These are phyloP conservation scores for Dysidea cf. avara DNA, from an alignment of 37 sponge, comb jelly and placozoan genomes.

Conservation along the genomic window DNA sequence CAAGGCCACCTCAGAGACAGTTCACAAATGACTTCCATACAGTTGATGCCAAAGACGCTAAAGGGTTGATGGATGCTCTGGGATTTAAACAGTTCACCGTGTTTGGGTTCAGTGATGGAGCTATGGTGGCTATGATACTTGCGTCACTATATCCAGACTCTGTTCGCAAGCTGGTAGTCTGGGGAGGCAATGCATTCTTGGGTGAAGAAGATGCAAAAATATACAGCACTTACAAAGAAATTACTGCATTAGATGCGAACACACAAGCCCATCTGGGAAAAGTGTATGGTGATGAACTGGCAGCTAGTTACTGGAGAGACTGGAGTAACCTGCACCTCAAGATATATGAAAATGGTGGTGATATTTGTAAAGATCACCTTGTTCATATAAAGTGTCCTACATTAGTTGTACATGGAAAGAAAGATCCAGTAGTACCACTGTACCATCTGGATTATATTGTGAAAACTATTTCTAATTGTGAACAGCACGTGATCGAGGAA, in stretches of 20 bases:
- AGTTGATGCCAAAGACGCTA: slow-evolving; percentile 53
- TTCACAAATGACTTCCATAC: no score
- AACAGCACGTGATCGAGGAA: slow-evolving; percentile 20
- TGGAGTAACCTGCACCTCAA: slow-evolving; percentile 43
- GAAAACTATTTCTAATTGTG: slow-evolving; percentile 16
- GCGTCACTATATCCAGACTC: slow-evolving; percentile 43
- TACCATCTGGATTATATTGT: slow-evolving; percentile 50
- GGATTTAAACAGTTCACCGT: slow-evolving; percentile 52
- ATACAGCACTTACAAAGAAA: slow-evolving; percentile 41
- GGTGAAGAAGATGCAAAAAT: slow-evolving; percentile 49
- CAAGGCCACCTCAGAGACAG: slow-evolving; percentile 40
- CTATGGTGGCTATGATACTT: slow-evolving; percentile 36
- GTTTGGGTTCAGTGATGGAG: slow-evolving; percentile 83
- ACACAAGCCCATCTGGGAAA: slow-evolving; percentile 24
- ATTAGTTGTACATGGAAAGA: slow-evolving; percentile 66
- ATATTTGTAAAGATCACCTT: slow-evolving; percentile 44
- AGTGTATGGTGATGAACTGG: slow-evolving; percentile 60
- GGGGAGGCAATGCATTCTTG: slow-evolving; percentile 68
- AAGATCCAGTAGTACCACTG: slow-evolving; percentile 45
- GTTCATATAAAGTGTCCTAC: slow-evolving; percentile 50
- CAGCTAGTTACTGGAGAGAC: slow-evolving; percentile 42
- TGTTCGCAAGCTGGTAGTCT: slow-evolving; percentile 57
- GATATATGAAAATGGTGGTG: slow-evolving; percentile 18
- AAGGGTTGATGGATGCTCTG: slow-evolving; percentile 46
- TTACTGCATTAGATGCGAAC: slow-evolving; percentile 35